phyloP scores from a whole-genome alignment of 2,113 vertebrate species.

The Orthonyx spaldingii region DNA sequence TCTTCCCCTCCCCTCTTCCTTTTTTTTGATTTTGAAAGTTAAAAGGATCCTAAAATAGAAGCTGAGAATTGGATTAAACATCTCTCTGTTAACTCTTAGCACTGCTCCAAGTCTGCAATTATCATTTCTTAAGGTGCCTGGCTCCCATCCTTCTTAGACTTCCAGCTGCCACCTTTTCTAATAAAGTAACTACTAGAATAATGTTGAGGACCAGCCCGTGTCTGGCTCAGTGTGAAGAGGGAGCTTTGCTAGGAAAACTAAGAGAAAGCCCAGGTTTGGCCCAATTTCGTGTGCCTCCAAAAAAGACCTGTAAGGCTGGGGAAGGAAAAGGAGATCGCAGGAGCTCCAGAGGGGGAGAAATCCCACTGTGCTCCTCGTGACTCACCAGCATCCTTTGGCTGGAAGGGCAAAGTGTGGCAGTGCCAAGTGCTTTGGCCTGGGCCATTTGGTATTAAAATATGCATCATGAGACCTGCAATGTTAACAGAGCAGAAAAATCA shows the following conservation, averaged over 20 bases:
- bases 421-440: neutral
- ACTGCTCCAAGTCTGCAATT: constrained; percentile 17
- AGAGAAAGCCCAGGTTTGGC: neutral
- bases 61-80: constrained; percentile 20
- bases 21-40: constrained; percentile 28
- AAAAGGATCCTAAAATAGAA: constrained; percentile 50
- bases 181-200: neutral
- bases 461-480: neutral
- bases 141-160: neutral
- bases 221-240: neutral
- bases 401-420: neutral
- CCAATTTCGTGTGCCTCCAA: neutral
- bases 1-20: neutral
- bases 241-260: neutral
- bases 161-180: neutral
- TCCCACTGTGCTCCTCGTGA: neutral
- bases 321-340: neutral
- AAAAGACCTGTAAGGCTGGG: neutral
- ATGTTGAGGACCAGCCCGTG: neutral
- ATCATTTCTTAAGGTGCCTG: constrained; percentile 27
- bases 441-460: neutral
- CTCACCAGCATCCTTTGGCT: neutral
- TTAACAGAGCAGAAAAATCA: neutral
- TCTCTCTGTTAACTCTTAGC: constrained; percentile 21
- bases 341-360: neutral